Evolutionary conservation across 2,113 vertebrate genomes (phyloP).

Genomic region (Zosterops pallidus): DNA sequence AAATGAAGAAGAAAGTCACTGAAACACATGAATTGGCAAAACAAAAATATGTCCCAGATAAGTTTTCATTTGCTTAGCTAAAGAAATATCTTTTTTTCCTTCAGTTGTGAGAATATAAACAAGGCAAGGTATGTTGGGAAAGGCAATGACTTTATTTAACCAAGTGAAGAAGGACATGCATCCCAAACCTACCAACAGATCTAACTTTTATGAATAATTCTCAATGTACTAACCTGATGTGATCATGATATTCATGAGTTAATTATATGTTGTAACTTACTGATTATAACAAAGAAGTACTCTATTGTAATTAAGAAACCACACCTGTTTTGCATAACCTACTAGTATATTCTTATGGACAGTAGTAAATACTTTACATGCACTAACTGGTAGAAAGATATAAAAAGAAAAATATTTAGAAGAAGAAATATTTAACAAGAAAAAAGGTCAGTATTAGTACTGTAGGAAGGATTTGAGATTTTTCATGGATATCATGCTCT

Average conservation of each 20-base stretch:
- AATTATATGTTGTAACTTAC: neutral
- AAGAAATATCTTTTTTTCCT: neutral
- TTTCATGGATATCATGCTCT: neutral
- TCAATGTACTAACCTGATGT: neutral
- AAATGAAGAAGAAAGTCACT: neutral
- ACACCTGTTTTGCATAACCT: neutral
- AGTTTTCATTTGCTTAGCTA: conserved; percentile 39
- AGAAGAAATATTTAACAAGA: neutral
- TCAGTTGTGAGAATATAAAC: neutral
- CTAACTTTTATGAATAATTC: neutral
- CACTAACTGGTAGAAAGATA: neutral
- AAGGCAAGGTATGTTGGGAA: neutral
- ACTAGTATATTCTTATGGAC: neutral
- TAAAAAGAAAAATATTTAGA: neutral
- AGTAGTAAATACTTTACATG: neutral
- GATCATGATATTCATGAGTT: neutral
- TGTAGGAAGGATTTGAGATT: neutral
- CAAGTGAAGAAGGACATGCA: neutral
- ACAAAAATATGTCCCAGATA: neutral
- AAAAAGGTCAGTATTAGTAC: neutral
- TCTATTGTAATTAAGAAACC: neutral
- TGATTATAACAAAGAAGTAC: neutral
- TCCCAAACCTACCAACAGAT: neutral
- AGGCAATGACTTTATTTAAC: neutral
- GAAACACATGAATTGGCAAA: neutral